Evolutionary conservation across 2,888 invertebrate species (phyloP), one percentile per base, ranked within the genome.

Genomic region (Acrobasis consociella): DNA sequence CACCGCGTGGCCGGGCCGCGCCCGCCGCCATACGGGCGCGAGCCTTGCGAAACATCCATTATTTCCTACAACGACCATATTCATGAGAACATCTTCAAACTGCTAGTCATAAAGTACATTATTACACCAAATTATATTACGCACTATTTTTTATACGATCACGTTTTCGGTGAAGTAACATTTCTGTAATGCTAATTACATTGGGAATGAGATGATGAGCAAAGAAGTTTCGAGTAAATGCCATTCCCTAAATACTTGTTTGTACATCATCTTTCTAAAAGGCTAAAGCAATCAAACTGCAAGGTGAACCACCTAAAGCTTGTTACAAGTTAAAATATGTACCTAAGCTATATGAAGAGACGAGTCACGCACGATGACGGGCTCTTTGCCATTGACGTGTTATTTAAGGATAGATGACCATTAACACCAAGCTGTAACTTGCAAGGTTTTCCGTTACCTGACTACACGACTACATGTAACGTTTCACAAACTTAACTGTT

Each of bases 41-140:
- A 71, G 71, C 5, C 74, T 88, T 86, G 80, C 82, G 80, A 84
- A 85, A 85, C 75, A 72, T 71, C 52, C 67, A 70, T 74, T 71
- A 74, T 77, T 72, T 81, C 75, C 75, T 74, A 76, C 72, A 75
- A 69, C 67, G 16, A 65, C 51, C 13, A 37, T 15, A 53, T 62
- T 56, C 37, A 59, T 64, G 56, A 56, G 56, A 56, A 56, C 56
- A 68, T 68, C 68, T 71, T 56, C 22, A 42, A 56, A 42, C 42
- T 39, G 5, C 42, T 56, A 16, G 7, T 31, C 52, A 13, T 52
- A 13, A 37, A 31, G 9, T 31, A 31, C 42, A 17, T 42, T 22
- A 42, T 22, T 56, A 42, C n/a, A 42, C 13, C 2, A 17, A 46
- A 5, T 1, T 46, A 42, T 22, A 8, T 46, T 42, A 22, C 22